These are phyloP conservation scores for Hyppa rectilinea DNA, from an alignment of 2,888 invertebrate species.

Conservation along the genomic window DNA sequence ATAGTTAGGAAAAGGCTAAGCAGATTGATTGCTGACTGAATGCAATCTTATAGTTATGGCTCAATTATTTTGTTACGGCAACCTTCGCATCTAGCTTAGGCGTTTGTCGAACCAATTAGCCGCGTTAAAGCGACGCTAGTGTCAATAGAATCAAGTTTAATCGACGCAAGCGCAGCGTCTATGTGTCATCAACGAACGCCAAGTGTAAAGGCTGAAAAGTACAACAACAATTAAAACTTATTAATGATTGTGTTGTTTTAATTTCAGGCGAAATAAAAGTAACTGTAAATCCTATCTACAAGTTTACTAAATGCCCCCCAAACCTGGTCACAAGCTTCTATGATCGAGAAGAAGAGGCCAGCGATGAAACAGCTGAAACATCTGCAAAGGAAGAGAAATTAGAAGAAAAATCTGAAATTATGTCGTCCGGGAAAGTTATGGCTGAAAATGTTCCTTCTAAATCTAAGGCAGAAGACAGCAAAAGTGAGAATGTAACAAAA, in stretches of 20 bases:
- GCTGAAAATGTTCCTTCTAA: constrained; percentile 25
- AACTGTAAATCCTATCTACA: constrained; percentile 76
- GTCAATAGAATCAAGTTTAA: not conserved
- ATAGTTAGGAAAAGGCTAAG: too few relatives aligned
- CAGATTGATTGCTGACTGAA: too few relatives aligned
- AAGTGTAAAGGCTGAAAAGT: not conserved
- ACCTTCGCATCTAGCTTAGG: not conserved
- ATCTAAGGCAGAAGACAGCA: constrained; percentile 20
- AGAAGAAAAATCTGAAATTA: constrained; percentile 24
- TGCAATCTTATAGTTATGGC: not conserved
- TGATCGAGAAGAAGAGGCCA: constrained; percentile 45
- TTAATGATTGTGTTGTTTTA: constrained; percentile 18
- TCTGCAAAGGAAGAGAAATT: constrained; percentile 22
- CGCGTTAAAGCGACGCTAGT: not conserved
- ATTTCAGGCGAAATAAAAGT: constrained; percentile 79
- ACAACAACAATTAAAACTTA: not conserved
- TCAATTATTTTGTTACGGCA: not conserved
- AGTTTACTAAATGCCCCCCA: constrained; percentile 76
- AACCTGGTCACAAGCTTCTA: constrained; percentile 74
- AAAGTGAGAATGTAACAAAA: constrained; percentile 16
- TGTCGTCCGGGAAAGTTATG: constrained; percentile 2
- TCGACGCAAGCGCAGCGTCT: not conserved
- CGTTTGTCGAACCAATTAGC: not conserved
- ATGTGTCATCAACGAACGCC: not conserved
- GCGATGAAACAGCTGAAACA: constrained; percentile 28